A percentile compares a stretch with the other conserved stretches of the same genome.
phyloP scores from a whole-genome alignment of 1,140 invertebrate species.

The Holcopasites calliopsidis region DNA sequence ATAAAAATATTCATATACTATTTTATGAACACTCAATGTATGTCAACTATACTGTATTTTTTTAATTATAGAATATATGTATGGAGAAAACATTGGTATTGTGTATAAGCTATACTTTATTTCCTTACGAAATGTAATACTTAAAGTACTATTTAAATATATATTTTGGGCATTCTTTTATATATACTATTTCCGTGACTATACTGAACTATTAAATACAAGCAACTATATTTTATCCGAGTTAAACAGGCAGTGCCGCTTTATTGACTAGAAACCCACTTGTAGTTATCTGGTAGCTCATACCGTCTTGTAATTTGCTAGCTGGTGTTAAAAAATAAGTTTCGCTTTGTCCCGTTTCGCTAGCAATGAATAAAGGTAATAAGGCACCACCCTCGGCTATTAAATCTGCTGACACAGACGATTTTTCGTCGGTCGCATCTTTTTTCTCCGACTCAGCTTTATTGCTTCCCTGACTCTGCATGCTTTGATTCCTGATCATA shows the following conservation, averaged over 20 bases:
- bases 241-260: conserved; percentile 58
- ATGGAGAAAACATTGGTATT: background rate
- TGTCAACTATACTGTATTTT: background rate
- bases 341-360: conserved; percentile 52
- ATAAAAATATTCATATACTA: background rate
- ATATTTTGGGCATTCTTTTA: conserved; percentile 9
- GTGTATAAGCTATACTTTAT: conserved; percentile 5
- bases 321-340: conserved; percentile 68
- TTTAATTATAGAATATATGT: background rate
- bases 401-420: conserved; percentile 60
- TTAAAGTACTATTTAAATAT: conserved; percentile 19
- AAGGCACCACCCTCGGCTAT: conserved; percentile 53
- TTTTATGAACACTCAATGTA: background rate
- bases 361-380: conserved; percentile 67
- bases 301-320: conserved; percentile 60
- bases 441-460: conserved; percentile 39
- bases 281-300: conserved; percentile 67
- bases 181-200: conserved; percentile 16
- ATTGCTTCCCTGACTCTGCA: conserved; percentile 78
- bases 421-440: conserved; percentile 72
- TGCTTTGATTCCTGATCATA: conserved; percentile 78
- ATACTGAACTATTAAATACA: conserved; percentile 26
- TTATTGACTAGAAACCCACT: conserved; percentile 63
- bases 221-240: conserved; percentile 23
- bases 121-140: background rate